These are phyloP conservation scores for Menidia menidia DNA, from an alignment of 2,797 vertebrate genomes.

Conservation along the genomic window DNA sequence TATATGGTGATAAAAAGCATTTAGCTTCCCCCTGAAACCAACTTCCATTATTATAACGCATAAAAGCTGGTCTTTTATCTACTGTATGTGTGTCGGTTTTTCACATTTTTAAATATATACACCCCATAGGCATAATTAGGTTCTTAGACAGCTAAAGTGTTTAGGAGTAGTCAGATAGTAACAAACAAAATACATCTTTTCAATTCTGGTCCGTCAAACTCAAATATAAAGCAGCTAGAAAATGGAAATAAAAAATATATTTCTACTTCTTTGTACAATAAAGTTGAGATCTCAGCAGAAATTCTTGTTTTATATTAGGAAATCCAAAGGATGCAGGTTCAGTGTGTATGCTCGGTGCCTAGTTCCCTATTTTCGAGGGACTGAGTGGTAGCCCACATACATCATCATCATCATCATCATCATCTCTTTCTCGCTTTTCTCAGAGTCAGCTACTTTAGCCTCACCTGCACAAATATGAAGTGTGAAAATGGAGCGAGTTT, in stretches of 20 bases:
- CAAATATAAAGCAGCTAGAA: constrained; percentile 10
- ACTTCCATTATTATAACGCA: too few species aligned
- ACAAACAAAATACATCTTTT: not conserved
- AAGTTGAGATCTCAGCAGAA: constrained; percentile 34
- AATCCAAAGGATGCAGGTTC: not conserved
- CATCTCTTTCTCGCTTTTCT: constrained; percentile 24
- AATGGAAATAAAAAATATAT: constrained; percentile 1
- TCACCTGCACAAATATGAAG: constrained; percentile 39
- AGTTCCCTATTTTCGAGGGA: constrained; percentile 31
- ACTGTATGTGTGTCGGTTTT: too few species aligned
- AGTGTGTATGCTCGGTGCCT: not conserved
- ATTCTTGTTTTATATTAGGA: constrained; percentile 21
- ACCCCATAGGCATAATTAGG: too few species aligned
- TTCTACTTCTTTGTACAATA: constrained; percentile 22
- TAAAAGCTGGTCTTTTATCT: too few species aligned
- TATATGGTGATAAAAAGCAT: too few species aligned
- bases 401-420: constrained; percentile 45
- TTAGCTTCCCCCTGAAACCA: too few species aligned
- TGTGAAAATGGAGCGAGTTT: constrained; percentile 35
- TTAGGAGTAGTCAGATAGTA: not conserved
- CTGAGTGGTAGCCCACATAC: constrained; percentile 53
- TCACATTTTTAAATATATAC: too few species aligned
- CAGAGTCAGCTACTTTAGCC: constrained; percentile 36
- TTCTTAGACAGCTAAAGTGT: not conserved
- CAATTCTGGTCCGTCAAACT: not conserved